These are phyloP conservation scores for Hyppa rectilinea DNA, from an alignment of 2,888 invertebrate genomes.

Conservation along the genomic window DNA sequence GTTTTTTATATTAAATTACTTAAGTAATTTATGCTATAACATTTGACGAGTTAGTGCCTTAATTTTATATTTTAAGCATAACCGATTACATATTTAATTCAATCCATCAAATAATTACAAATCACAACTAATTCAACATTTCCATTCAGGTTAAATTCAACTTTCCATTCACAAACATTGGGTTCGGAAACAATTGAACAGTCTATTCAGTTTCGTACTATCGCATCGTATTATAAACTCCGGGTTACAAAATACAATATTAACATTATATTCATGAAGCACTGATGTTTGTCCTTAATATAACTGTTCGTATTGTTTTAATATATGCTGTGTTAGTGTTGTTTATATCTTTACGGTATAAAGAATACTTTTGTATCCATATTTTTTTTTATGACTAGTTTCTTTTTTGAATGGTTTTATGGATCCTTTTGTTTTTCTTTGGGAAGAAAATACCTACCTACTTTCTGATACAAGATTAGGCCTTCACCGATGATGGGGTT, in stretches of 20 bases:
- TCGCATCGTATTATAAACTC: neutral
- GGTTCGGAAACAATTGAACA: constrained; percentile 21
- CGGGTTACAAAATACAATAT: neutral
- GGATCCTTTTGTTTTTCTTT: no score
- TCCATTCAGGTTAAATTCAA: neutral
- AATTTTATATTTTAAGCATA: neutral
- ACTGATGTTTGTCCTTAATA: neutral
- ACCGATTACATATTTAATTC: neutral
- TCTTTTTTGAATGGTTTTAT: no score
- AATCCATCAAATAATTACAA: neutral
- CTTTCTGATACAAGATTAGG: no score
- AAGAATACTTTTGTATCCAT: neutral
- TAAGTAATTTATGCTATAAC: neutral
- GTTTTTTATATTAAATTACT: neutral
- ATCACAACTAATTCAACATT: constrained; percentile 13
- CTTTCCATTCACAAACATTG: constrained; percentile 33
- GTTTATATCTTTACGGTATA: neutral
- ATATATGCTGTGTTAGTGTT: neutral
- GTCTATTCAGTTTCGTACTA: constrained; percentile 19
- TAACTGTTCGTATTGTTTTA: neutral
- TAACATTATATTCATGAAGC: constrained; percentile 13
- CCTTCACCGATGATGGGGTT: no score
- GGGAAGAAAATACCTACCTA: no score
- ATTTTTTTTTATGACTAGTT: neutral
- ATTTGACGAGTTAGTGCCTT: no score